Evolutionary conservation across 2,113 vertebrate genomes (phyloP), one percentile per base, ranked within the genome.

Genomic region (Amazona vittata): DNA sequence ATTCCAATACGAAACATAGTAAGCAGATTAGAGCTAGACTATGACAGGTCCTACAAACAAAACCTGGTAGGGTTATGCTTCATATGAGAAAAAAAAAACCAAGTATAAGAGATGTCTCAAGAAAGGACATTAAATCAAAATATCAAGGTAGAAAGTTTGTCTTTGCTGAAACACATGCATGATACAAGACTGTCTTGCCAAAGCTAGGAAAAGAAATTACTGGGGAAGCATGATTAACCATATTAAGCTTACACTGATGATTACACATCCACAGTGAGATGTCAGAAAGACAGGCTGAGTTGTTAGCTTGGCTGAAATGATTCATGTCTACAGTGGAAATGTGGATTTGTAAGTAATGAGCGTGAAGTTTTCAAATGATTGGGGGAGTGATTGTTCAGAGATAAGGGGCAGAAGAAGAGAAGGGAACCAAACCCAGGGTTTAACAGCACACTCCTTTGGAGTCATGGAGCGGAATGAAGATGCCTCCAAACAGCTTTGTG

Each of bases 321-420:
- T 94, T 96, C 86, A 94, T 44, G 25, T 41, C 71, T 44, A 20
- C 46, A 84, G 60, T 84, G 57, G 50, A 95, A 93, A 88, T 17
- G 16, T 41, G 49, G 62, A 89, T 82, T 62, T 91, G 29, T 75
- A 68, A 87, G 65, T 0, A 2, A 68, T 55, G 44, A 84, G 21
- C 24, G 14, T 53, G 19, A 94, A 89, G 47, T 4, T 49, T 15
- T 43, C 76, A 63, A 43, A 17, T 1, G 3, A 44, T 5, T 1
- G 43, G 20, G 39, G 55, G 33, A 57, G 41, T 25, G 39, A 75
- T 63, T 75, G 68, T 71, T 78, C 59, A 93, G 62, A 68, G 14
- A 49, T 39, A 71, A 94, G 69, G 26, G 44, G 33, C 65, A 75
- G 39, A n/a, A 84, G 68, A 83, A 79, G 39, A 57, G 60, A 84